Conservation (phyloP, 2,797 vertebrate species). For the Chromis chromis region DNA sequence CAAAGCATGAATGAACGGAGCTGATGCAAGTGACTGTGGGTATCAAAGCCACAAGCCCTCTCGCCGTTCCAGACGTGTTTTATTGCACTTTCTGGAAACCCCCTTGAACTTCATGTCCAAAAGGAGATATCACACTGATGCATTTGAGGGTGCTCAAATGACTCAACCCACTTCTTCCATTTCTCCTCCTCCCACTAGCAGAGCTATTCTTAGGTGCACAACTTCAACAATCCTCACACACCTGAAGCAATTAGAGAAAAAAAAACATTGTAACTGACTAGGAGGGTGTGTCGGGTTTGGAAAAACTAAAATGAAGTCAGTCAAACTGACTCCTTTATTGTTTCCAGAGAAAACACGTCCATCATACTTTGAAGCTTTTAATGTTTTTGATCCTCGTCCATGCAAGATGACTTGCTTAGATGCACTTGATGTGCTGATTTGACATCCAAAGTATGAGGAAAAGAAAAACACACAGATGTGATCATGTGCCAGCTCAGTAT, state of each 20-base stretch:
- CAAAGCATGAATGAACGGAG: constrained; percentile 40
- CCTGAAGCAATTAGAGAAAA: constrained; percentile 7
- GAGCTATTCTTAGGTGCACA: constrained; percentile 5
- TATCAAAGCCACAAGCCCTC: neutral
- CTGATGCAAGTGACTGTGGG: neutral
- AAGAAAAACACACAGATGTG: neutral
- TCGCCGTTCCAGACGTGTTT: constrained; percentile 1
- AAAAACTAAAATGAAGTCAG: neutral
- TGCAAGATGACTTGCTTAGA: neutral
- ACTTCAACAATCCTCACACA: neutral
- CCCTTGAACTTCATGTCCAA: constrained; percentile 31
- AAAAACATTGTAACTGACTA: neutral
- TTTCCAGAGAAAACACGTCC: neutral
- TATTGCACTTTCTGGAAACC: constrained; percentile 37
- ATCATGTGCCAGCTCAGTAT: no score
- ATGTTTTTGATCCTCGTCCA: neutral
- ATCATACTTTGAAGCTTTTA: neutral
- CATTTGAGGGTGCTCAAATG: constrained; percentile 16
- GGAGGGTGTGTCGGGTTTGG: neutral
- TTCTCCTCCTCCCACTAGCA: constrained; percentile 1
- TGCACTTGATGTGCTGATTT: constrained; percentile 12
- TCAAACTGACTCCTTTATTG: no score
- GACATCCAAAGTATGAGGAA: constrained; percentile 34
- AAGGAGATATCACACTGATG: constrained; percentile 17
- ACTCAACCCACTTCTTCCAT: constrained; percentile 29